These are phyloP conservation scores for Coptodon bakossiorum DNA, from an alignment of 2,113 vertebrate genomes.

Conservation along the genomic window DNA sequence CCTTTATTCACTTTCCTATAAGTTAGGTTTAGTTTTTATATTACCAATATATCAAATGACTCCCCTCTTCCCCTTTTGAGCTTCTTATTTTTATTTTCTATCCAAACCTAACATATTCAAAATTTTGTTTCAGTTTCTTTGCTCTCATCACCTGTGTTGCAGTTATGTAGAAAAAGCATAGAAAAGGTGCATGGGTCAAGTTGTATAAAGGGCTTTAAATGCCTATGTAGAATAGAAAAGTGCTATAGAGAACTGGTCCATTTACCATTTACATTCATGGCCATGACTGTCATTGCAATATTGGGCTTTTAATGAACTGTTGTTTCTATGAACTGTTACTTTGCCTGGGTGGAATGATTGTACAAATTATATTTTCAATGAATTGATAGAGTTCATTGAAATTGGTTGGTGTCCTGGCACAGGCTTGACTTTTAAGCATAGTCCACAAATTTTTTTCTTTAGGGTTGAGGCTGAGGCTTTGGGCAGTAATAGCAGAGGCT, in stretches of 20 bases:
- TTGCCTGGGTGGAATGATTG: accelerated
- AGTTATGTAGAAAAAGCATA: neutral
- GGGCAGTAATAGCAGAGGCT: neutral
- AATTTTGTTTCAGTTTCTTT: neutral
- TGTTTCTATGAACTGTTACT: neutral
- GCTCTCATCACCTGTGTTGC: neutral
- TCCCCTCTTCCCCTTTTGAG: neutral
- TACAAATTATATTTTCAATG: neutral
- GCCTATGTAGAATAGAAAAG: accelerated
- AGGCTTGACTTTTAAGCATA: accelerated
- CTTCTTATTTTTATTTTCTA: neutral
- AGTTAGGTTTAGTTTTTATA: accelerated
- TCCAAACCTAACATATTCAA: neutral
- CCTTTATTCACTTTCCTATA: neutral
- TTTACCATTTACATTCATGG: neutral
- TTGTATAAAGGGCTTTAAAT: neutral
- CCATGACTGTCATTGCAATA: neutral
- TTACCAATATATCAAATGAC: neutral
- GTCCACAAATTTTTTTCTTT: neutral
- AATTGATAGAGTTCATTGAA: neutral
- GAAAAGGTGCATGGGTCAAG: neutral
- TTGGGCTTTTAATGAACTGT: neutral
- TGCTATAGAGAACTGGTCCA: neutral
- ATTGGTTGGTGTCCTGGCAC: neutral
- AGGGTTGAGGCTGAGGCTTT: accelerated